Conservation (phyloP, 2,888 invertebrate genomes). For the Periphyllus acericola region DNA sequence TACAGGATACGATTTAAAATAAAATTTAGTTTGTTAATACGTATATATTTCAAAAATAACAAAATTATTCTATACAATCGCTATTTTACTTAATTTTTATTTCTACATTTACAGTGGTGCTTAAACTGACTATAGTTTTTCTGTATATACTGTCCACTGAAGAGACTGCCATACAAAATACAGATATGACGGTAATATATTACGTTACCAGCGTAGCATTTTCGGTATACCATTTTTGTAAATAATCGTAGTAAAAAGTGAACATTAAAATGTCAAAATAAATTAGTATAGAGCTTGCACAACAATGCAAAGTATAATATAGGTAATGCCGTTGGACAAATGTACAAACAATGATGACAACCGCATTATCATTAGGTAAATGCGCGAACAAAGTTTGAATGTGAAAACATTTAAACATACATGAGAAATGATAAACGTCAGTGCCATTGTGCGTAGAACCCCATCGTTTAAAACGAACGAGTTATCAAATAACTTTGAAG, state of each 20-base stretch:
- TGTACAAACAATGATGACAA: neutral
- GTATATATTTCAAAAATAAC: too few relatives aligned
- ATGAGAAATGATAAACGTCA: neutral
- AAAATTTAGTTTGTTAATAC: too few relatives aligned
- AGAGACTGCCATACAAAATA: too few relatives aligned
- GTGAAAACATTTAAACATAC: neutral
- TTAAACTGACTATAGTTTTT: too few relatives aligned
- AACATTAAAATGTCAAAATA: slow-evolving; percentile 2
- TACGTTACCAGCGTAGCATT: too few relatives aligned
- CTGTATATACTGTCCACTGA: too few relatives aligned
- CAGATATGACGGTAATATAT: too few relatives aligned
- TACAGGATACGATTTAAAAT: too few relatives aligned
- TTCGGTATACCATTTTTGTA: too few relatives aligned
- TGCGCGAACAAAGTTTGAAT: neutral
- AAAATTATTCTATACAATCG: too few relatives aligned
- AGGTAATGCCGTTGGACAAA: neutral
- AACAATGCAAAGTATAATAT: neutral
- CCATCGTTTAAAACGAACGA: neutral
- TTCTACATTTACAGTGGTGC: too few relatives aligned
- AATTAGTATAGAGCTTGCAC: neutral
- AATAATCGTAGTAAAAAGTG: neutral
- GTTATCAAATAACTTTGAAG: slow-evolving; percentile 1
- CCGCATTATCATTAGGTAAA: neutral
- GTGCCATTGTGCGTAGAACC: neutral
- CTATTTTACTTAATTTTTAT: too few relatives aligned